Percentiles rank a stretch among this genome's conserved stretches.
Conservation (phyloP, 2,888 invertebrate species). For the Hermaeophaga mercurialis region DNA sequence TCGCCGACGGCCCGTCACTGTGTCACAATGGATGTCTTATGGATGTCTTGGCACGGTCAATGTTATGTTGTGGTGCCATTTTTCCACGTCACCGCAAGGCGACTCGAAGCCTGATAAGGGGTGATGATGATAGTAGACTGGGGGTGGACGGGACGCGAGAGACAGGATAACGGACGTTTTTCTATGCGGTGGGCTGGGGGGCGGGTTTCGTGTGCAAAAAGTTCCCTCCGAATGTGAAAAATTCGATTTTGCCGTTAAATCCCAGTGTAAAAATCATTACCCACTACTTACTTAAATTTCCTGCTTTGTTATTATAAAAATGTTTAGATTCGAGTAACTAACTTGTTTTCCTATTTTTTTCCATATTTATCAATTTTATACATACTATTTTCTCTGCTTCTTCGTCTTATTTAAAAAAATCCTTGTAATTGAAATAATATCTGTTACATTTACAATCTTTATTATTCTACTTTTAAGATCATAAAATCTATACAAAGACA, state of each 20-base stretch:
- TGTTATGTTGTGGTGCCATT: conserved; percentile 56
- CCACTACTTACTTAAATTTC: too few species aligned
- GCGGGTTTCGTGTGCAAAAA: neutral
- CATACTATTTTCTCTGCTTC: too few species aligned
- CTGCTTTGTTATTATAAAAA: too few species aligned
- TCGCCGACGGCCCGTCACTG: conserved; percentile 42
- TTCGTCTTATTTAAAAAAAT: too few species aligned
- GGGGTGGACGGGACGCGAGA: conserved; percentile 19
- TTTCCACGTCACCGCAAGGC: conserved; percentile 57
- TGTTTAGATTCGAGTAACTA: too few species aligned
- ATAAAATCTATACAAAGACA: neutral
- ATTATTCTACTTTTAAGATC: too few species aligned
- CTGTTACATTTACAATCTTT: too few species aligned
- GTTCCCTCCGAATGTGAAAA: neutral
- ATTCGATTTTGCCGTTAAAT: neutral
- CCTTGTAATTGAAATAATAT: too few species aligned
- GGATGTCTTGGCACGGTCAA: conserved; percentile 53
- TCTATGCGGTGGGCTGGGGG: conserved; percentile 1
- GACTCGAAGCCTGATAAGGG: conserved; percentile 55
- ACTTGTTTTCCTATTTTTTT: too few species aligned
- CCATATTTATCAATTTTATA: too few species aligned
- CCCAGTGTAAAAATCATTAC: too few species aligned
- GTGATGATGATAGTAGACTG: conserved; percentile 36
- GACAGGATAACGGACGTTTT: conserved; percentile 15
- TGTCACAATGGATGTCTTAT: conserved; percentile 51